These are phyloP conservation scores for Argentina silus DNA, from an alignment of 2,797 vertebrate genomes.

Conservation along the genomic window DNA sequence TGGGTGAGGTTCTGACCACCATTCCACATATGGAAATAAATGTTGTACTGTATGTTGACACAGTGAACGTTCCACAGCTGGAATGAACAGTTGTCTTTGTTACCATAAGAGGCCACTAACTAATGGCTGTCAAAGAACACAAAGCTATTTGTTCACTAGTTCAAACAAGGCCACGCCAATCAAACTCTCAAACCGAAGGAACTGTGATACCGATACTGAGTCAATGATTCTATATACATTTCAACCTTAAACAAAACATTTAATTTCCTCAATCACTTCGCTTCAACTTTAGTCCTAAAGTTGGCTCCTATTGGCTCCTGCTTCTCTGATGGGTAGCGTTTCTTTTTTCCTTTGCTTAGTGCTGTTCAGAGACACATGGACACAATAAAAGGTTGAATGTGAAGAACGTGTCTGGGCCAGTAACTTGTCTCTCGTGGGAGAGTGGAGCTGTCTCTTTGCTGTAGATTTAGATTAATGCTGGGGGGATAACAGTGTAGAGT, in stretches of 20 bases:
- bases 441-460: conserved; percentile 19
- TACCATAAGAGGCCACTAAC: neutral
- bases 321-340: conserved; percentile 25
- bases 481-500: conserved; percentile 29
- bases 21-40: too few species aligned
- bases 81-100: too few species aligned
- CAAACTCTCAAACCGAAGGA: neutral
- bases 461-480: conserved; percentile 41
- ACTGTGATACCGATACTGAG: neutral
- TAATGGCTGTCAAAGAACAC: neutral
- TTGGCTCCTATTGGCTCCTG: conserved; percentile 23
- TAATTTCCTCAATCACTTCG: conserved; percentile 51
- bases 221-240: neutral
- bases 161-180: neutral
- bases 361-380: conserved; percentile 7
- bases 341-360: conserved; percentile 29
- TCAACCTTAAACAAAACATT: conserved; percentile 13
- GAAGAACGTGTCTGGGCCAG: conserved; percentile 30
- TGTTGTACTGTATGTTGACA: too few species aligned
- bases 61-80: too few species aligned
- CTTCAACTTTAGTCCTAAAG: conserved; percentile 29
- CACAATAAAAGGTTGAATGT: conserved; percentile 18
- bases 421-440: conserved; percentile 15
- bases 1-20: too few species aligned
- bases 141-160: too few species aligned